These are phyloP conservation scores for Smutsia gigantea DNA, from an alignment of 2,797 vertebrate genomes.

Conservation along the genomic window DNA sequence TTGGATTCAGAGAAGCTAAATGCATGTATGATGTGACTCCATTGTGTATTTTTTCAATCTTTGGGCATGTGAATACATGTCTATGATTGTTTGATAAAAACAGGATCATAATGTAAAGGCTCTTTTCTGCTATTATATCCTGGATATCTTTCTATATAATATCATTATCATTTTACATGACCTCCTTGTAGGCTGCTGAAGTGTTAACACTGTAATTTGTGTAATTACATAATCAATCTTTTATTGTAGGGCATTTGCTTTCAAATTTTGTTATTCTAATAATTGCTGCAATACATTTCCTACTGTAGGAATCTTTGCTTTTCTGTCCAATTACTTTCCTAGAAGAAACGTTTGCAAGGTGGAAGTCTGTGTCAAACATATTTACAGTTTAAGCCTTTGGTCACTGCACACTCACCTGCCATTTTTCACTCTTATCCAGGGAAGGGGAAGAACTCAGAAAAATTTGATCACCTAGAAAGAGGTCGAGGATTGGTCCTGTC, in stretches of 20 bases:
- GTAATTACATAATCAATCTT: conserved; percentile 61
- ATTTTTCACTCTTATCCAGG: background rate
- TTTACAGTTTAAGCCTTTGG: background rate
- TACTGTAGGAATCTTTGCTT: conserved; percentile 39
- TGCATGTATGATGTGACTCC: background rate
- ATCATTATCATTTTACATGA: background rate
- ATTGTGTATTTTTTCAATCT: background rate
- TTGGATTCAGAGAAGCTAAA: background rate
- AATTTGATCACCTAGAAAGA: background rate
- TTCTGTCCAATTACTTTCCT: background rate
- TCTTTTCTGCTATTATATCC: conserved; percentile 16
- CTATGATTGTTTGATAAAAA: background rate
- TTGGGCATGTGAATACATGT: background rate
- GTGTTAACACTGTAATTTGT: conserved; percentile 52
- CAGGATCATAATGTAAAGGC: background rate
- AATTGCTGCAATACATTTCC: conserved; percentile 48
- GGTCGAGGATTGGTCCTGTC: background rate
- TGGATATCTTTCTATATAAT: background rate
- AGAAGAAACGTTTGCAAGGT: conserved; percentile 7
- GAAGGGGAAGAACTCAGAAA: background rate
- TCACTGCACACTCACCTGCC: background rate
- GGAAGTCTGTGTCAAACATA: background rate
- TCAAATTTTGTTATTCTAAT: conserved; percentile 50
- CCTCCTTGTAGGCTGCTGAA: background rate
- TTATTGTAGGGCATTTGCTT: conserved; percentile 47